These are phyloP conservation scores for Melospiza georgiana DNA, from an alignment of 2,113 vertebrate genomes.

Conservation along the genomic window DNA sequence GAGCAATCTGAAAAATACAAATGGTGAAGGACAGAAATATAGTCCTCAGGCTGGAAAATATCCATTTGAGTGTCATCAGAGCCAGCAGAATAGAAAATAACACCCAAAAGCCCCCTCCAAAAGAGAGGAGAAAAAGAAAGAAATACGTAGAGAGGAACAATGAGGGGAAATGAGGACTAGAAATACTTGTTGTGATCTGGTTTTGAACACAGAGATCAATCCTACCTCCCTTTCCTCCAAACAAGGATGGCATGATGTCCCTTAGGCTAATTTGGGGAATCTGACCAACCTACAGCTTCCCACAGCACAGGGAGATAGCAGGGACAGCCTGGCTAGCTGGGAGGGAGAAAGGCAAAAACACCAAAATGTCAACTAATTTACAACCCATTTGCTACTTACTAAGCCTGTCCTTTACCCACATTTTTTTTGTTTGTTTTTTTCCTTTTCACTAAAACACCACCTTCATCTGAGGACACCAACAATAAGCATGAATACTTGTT, in stretches of 20 bases:
- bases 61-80: neutral
- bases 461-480: neutral
- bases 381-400: conserved; percentile 47
- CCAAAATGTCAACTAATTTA: conserved; percentile 44
- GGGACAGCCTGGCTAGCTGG: neutral
- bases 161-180: fast-evolving
- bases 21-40: neutral
- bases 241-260: neutral
- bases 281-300: neutral
- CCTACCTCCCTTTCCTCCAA: neutral
- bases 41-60: neutral
- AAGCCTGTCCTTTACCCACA: neutral
- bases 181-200: neutral
- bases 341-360: neutral
- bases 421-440: neutral
- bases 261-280: neutral
- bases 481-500: neutral
- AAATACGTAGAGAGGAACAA: neutral
- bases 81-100: neutral
- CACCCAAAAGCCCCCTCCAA: neutral
- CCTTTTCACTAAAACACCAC: neutral
- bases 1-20: neutral
- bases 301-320: neutral
- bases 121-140: neutral
- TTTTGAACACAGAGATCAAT: neutral